Conservation (phyloP, 2,888 invertebrate species). For the Nomada ferruginata region DNA sequence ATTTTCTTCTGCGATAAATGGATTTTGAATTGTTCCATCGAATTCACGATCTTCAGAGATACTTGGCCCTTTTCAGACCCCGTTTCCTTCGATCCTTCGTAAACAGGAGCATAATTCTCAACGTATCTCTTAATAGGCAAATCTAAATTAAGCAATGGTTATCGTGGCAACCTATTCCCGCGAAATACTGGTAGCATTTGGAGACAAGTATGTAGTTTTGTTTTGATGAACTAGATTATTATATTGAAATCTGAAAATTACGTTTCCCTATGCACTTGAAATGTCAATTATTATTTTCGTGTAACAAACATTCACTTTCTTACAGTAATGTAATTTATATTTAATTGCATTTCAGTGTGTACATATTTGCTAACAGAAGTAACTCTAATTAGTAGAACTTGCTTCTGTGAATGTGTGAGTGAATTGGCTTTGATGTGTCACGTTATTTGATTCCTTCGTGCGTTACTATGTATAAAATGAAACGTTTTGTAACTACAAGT, state of each 20-base stretch:
- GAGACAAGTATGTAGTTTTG: neutral
- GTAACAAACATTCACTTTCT: too few species aligned
- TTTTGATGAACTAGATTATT: neutral
- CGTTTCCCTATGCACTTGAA: too few species aligned
- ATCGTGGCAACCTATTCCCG: neutral
- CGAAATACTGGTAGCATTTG: slow-evolving; percentile 3
- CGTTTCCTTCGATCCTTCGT: slow-evolving; percentile 42
- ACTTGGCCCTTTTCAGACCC: neutral
- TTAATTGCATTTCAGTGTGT: too few species aligned
- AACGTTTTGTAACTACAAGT: too few species aligned
- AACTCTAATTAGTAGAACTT: too few species aligned
- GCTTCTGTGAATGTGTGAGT: too few species aligned
- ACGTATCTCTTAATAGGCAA: slow-evolving; percentile 40
- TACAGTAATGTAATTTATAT: too few species aligned
- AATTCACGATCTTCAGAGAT: slow-evolving; percentile 26
- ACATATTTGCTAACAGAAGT: too few species aligned
- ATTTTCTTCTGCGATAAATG: slow-evolving; percentile 25
- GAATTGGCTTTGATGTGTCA: too few species aligned
- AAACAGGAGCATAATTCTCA: slow-evolving; percentile 73
- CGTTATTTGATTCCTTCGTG: too few species aligned
- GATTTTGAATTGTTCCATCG: slow-evolving; percentile 10
- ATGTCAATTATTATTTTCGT: neutral
- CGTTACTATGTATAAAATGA: too few species aligned
- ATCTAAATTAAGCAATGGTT: slow-evolving; percentile 42
- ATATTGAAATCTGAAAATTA: neutral